Percentiles rank a stretch among this genome's conserved stretches.
Conservation (phyloP, 2,113 vertebrate species). For the Cynocephalus volans region DNA sequence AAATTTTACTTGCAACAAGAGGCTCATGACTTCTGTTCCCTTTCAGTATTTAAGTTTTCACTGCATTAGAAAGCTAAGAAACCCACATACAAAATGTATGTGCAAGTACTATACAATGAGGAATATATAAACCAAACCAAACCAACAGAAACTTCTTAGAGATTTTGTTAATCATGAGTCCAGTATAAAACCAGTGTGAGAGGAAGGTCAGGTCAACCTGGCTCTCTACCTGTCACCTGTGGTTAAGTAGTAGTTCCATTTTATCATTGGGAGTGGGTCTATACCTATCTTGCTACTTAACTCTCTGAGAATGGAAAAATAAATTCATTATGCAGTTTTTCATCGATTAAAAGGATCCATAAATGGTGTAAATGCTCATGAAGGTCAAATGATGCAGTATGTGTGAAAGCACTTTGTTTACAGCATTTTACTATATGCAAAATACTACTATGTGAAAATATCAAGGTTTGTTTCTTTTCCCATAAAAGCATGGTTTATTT, state of each 20-base stretch:
- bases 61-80: not conserved
- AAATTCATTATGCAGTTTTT: not conserved
- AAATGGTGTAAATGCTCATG: not conserved
- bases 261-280: not conserved
- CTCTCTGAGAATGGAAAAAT: not conserved
- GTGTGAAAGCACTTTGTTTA: not conserved
- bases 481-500: not conserved
- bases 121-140: not conserved
- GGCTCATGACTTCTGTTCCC: not conserved
- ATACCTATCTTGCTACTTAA: not conserved
- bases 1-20: not conserved
- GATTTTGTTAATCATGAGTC: not conserved
- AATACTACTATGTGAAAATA: not conserved
- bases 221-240: not conserved
- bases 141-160: not conserved
- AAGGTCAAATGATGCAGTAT: not conserved
- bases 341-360: not conserved
- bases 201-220: not conserved
- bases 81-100: not conserved
- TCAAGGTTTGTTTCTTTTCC: not conserved
- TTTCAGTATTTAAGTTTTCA: not conserved
- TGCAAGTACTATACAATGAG: not conserved
- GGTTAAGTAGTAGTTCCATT: not conserved
- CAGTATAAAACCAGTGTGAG: not conserved
- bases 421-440: not conserved